A percentile compares a stretch with the other conserved stretches of the same genome.
phyloP scores from a whole-genome alignment of 2,888 invertebrate species.

The Pristionchus fissidentatus region DNA sequence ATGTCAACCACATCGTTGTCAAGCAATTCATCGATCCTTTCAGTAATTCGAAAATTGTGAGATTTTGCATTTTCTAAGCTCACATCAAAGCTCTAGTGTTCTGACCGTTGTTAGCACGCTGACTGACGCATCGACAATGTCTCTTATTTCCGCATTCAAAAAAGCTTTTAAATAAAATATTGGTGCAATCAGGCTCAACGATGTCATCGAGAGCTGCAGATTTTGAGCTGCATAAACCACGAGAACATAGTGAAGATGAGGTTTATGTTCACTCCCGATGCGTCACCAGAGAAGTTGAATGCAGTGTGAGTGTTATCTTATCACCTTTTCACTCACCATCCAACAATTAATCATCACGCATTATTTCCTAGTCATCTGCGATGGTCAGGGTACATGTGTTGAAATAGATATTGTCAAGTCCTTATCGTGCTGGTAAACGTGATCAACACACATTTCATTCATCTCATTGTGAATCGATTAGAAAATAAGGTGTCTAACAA shows the following conservation, averaged over 20 bases:
- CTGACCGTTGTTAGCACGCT: too few species aligned
- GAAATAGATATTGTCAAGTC: background rate
- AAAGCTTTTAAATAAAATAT: too few species aligned
- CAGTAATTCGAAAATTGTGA: background rate
- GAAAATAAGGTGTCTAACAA: too few species aligned
- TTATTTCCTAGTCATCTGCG: too few species aligned
- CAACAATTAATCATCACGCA: too few species aligned
- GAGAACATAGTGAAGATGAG: constrained; percentile 4
- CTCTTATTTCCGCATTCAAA: too few species aligned
- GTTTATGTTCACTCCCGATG: background rate
- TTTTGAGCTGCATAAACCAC: background rate
- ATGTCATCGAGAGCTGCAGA: background rate
- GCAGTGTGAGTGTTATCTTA: background rate
- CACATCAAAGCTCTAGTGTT: too few species aligned
- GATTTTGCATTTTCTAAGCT: background rate
- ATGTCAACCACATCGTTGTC: background rate
- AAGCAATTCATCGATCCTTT: background rate
- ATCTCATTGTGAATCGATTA: too few species aligned
- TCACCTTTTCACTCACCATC: too few species aligned
- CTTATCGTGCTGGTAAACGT: background rate
- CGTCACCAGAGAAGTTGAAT: background rate
- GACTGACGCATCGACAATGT: too few species aligned
- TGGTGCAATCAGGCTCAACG: constrained; percentile 18
- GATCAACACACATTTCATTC: background rate
- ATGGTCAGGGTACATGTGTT: too few species aligned